These are phyloP conservation scores for Muscina levida DNA, from an alignment of 2,888 invertebrate genomes.

Conservation along the genomic window DNA sequence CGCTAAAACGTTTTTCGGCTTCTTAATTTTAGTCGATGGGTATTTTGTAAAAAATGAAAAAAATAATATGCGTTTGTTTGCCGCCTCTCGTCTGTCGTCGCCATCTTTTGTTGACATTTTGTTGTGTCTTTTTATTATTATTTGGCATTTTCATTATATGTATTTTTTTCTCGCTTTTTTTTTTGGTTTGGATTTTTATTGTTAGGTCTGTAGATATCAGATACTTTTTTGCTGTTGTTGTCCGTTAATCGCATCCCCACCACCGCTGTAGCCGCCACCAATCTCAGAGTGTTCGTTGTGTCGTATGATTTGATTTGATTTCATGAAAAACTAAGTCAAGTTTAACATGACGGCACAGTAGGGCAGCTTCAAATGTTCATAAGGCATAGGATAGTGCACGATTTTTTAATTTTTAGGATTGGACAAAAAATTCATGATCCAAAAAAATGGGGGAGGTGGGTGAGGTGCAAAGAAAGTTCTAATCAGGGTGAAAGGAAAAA, in stretches of 20 bases:
- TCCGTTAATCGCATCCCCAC: background rate
- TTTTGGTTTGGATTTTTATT: constrained; percentile 6
- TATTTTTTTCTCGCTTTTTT: constrained; percentile 13
- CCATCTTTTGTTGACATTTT: constrained; percentile 35
- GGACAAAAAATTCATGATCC: too few species aligned
- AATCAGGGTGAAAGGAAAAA: too few species aligned
- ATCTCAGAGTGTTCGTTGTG: constrained; percentile 12
- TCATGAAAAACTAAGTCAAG: constrained; percentile 44
- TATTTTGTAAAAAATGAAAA: background rate
- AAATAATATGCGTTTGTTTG: background rate
- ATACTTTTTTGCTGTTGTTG: too few species aligned
- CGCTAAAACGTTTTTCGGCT: background rate
- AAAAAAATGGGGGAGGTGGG: too few species aligned
- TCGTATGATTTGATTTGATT: constrained; percentile 34
- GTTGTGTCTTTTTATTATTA: constrained; percentile 11
- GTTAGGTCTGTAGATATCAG: background rate
- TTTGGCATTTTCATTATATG: background rate
- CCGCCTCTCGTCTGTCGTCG: background rate
- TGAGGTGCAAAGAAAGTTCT: too few species aligned
- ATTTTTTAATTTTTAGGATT: too few species aligned
- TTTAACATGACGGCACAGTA: constrained; percentile 3
- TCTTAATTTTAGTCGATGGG: background rate
- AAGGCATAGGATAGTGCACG: too few species aligned
- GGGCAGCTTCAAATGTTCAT: too few species aligned
- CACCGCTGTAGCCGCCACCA: background rate